Evolutionary conservation across 2,113 vertebrate genomes (phyloP).

Genomic region (Furnarius figulus): DNA sequence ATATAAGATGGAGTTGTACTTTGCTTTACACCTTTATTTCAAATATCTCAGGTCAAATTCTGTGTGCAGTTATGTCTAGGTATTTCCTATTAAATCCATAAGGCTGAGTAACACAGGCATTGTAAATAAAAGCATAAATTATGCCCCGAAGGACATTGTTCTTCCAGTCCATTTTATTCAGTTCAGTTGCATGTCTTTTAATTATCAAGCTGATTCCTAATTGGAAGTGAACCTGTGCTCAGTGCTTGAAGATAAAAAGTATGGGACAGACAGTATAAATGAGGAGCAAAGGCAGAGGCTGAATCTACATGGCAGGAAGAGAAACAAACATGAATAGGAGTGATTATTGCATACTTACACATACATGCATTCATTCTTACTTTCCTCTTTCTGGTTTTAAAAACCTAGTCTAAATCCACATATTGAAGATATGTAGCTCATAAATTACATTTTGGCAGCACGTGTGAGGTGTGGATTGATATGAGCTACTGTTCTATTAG

Average conservation of each 20-base stretch:
- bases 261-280: background rate
- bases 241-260: background rate
- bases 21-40: background rate
- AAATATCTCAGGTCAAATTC: background rate
- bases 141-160: background rate
- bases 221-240: background rate
- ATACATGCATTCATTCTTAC: background rate
- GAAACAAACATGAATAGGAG: background rate
- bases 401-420: background rate
- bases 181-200: background rate
- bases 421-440: background rate
- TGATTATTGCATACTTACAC: background rate
- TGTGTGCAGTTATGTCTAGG: background rate
- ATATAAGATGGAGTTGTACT: background rate
- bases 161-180: background rate
- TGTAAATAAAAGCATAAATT: background rate
- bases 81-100: background rate
- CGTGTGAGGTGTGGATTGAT: background rate
- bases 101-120: background rate
- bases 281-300: background rate
- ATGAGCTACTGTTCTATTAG: background rate
- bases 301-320: background rate
- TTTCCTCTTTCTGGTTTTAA: background rate
- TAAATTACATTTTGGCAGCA: background rate
- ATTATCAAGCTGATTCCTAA: background rate